Evolutionary conservation across 2,888 invertebrate species (phyloP), one percentile per base, ranked within the genome.

Genomic region (Gortyna flavago): DNA sequence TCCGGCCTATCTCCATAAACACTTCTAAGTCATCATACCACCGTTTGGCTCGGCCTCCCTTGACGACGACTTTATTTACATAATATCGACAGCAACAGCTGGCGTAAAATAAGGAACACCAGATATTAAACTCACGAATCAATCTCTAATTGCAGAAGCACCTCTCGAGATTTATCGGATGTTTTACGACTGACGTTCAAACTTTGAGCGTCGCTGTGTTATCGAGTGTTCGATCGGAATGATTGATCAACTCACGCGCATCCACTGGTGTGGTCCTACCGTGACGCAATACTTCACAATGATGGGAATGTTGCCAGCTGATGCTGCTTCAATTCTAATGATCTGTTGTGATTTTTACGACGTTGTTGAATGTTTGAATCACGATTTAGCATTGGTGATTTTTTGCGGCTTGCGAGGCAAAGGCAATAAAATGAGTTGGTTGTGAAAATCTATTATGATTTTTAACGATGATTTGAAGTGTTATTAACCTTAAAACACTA

Each of bases 231-330:
- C 87, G 86, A 92, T 92, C 88, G 81, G 87, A 89, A 89, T 91
- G 90, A 91, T 91, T 90, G 91, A 92, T 92, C 88, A 87, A 85
- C 88, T 89, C 90, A 87, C 89, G 90, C 89, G 87, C 85, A 82
- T 81, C 85, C 84, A 84, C 85, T 85, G 89, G 91, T 92, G 92
- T 91, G 91, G 92, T 85, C 87, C 71, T 79, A 79, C 81, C 73
- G 85, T 89, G 88, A 86, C 83, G 89, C 87, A 89, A 89, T 81
- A 84, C 84, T 84, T 75, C 78, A 85, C 83, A 86, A 81, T 81
- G 85, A 78, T 83, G 85, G 78, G 83, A 86, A 82, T 84, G 75
- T 64, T 81, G 78, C 54, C 81, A 81, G 79, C 75, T 79, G 80
- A 75, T 85, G 79, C 77, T 84, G 77, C 51, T 80, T 75, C 69